Percentiles rank a stretch among this genome's conserved stretches.
These are phyloP conservation scores for Maniola jurtina DNA, from an alignment of 1,140 invertebrate species.

Conservation along the genomic window DNA sequence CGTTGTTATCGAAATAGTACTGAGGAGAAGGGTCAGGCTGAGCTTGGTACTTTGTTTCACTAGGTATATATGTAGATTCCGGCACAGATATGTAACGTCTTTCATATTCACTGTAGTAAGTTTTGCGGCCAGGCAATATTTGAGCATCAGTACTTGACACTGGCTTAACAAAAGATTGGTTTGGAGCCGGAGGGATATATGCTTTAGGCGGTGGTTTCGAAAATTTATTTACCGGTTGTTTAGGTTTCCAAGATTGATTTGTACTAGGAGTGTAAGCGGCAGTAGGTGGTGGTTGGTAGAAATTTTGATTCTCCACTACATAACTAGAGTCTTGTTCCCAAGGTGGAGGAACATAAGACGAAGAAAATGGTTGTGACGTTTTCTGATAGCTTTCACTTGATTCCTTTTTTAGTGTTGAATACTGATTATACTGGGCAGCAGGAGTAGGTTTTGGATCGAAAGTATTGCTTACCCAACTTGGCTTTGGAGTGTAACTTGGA, in stretches of 20 bases:
- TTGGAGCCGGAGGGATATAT: slow-evolving; percentile 67
- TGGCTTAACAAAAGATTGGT: slow-evolving; percentile 68
- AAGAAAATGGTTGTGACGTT: slow-evolving; percentile 55
- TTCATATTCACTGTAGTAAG: slow-evolving; percentile 73
- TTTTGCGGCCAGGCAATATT: slow-evolving; percentile 59
- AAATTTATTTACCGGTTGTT: slow-evolving; percentile 50
- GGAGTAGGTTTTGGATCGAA: slow-evolving; percentile 37
- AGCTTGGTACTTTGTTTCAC: slow-evolving; percentile 60
- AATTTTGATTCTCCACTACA: slow-evolving; percentile 43
- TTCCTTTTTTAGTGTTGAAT: slow-evolving; percentile 46
- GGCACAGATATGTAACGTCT: slow-evolving; percentile 71
- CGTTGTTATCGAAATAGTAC: slow-evolving; percentile 71
- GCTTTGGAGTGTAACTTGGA: slow-evolving; percentile 54
- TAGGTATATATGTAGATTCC: slow-evolving; percentile 65
- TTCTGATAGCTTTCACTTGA: slow-evolving; percentile 54
- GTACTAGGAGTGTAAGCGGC: slow-evolving; percentile 36
- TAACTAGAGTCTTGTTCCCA: slow-evolving; percentile 70
- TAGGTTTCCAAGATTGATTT: slow-evolving; percentile 46
- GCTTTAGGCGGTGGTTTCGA: slow-evolving; percentile 56
- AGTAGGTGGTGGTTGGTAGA: slow-evolving; percentile 50
- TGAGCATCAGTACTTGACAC: slow-evolving; percentile 46
- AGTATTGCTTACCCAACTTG: slow-evolving; percentile 51
- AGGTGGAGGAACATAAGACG: slow-evolving; percentile 68
- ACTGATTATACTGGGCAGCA: slow-evolving; percentile 46
- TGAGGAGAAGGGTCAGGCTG: slow-evolving; percentile 68